Conservation (phyloP, 2,113 vertebrate genomes). For the Platichthys flesus region DNA sequence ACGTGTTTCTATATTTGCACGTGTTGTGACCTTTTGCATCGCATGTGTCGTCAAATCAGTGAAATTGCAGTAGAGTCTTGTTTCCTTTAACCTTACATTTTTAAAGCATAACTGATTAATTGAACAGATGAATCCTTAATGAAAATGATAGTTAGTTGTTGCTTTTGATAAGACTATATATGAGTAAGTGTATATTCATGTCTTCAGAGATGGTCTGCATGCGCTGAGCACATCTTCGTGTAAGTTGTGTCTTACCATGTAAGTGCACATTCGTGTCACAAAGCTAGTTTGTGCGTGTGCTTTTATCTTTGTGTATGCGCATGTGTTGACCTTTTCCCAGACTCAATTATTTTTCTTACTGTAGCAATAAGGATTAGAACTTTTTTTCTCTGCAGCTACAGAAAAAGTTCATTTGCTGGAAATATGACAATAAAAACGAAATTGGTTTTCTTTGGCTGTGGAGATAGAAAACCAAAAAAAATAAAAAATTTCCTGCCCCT, state of each 20-base stretch:
- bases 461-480: constrained; percentile 22
- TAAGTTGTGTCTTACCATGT: constrained; percentile 1
- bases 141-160: not conserved
- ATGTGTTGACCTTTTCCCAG: constrained; percentile 48
- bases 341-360: constrained; percentile 75
- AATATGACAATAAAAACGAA: constrained; percentile 74
- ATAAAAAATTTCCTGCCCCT: too few species aligned
- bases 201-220: not conserved
- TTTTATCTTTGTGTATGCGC: constrained; percentile 22
- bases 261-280: not conserved
- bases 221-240: not conserved
- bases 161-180: not conserved
- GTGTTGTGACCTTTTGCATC: too few species aligned
- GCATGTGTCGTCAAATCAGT: too few species aligned
- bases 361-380: constrained; percentile 79
- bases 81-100: too few species aligned
- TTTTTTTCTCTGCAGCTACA: constrained; percentile 34
- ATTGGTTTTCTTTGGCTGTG: constrained; percentile 69
- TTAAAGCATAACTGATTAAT: not conserved
- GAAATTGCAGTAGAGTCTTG: too few species aligned
- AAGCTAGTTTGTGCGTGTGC: constrained; percentile 3
- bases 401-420: constrained; percentile 71
- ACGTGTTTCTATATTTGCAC: too few species aligned
- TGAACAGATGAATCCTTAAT: not conserved
- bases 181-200: not conserved